Conservation (phyloP, 1,140 invertebrate genomes). For the Amyelois transitella region DNA sequence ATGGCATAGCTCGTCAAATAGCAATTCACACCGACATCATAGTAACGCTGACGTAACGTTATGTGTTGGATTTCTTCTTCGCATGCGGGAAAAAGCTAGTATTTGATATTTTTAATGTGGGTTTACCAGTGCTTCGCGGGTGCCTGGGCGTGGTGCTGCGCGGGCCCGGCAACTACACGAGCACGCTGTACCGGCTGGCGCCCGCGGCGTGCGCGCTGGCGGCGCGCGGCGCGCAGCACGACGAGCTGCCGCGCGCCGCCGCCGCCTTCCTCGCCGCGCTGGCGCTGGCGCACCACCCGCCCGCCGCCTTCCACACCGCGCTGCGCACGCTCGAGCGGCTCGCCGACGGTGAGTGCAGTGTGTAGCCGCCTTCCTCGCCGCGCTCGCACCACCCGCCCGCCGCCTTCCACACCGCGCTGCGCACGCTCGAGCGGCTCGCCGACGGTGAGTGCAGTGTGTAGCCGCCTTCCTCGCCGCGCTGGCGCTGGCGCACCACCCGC, state of each 20-base stretch:
- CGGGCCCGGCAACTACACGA: slow-evolving; percentile 66
- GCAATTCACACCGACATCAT: no score
- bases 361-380: slow-evolving; percentile 52
- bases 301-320: slow-evolving; percentile 34
- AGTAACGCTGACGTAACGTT: no score
- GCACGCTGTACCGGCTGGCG: slow-evolving; percentile 78
- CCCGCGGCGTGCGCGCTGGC: slow-evolving; percentile 83
- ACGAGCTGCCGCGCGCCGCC: slow-evolving; percentile 84
- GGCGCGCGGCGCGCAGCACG: slow-evolving; percentile 78
- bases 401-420: slow-evolving; percentile 75
- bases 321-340: slow-evolving; percentile 25
- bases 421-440: slow-evolving; percentile 80
- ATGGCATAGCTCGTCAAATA: no score
- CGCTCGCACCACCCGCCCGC: slow-evolving; percentile 68
- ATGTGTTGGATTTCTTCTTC: no score
- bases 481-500: slow-evolving; percentile 72
- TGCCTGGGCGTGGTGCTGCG: slow-evolving; percentile 65
- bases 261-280: slow-evolving; percentile 79
- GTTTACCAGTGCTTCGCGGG: slow-evolving; percentile 34
- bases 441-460: slow-evolving; percentile 79
- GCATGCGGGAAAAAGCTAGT: no score
- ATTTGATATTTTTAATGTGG: not conserved
- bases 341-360: slow-evolving; percentile 13
- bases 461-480: slow-evolving; percentile 79
- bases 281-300: slow-evolving; percentile 72